Evolutionary conservation across 2,113 vertebrate genomes (phyloP).

Genomic region (Centropus unirufus): DNA sequence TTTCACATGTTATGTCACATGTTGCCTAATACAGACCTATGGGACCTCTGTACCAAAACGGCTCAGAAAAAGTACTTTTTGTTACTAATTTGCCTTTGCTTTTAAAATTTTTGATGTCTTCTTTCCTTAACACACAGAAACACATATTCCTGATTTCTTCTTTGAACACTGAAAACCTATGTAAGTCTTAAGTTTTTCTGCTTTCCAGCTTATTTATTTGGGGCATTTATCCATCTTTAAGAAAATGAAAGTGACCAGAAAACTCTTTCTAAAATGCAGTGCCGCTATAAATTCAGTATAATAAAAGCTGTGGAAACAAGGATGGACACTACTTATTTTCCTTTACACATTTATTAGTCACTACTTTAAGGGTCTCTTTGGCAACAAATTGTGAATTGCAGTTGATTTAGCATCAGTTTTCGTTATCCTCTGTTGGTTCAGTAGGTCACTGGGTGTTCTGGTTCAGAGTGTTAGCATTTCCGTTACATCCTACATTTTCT

Average conservation of each 20-base stretch:
- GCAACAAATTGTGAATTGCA: neutral
- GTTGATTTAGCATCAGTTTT: neutral
- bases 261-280: neutral
- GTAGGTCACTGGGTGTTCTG: neutral
- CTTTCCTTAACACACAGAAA: neutral
- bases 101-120: neutral
- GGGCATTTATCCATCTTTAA: neutral
- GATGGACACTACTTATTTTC: neutral
- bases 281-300: neutral
- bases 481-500: neutral
- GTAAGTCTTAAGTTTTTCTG: neutral
- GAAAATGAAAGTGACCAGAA: neutral
- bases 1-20: neutral
- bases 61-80: neutral
- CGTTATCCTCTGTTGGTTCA: neutral
- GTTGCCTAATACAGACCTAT: neutral
- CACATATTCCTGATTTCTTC: neutral
- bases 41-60: neutral
- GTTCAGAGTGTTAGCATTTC: neutral
- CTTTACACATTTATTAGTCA: neutral
- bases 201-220: neutral
- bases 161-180: neutral
- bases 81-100: neutral
- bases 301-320: neutral
- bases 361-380: neutral